These are phyloP conservation scores for Galaxias olidus DNA, from an alignment of 2,797 vertebrate species.

Conservation along the genomic window DNA sequence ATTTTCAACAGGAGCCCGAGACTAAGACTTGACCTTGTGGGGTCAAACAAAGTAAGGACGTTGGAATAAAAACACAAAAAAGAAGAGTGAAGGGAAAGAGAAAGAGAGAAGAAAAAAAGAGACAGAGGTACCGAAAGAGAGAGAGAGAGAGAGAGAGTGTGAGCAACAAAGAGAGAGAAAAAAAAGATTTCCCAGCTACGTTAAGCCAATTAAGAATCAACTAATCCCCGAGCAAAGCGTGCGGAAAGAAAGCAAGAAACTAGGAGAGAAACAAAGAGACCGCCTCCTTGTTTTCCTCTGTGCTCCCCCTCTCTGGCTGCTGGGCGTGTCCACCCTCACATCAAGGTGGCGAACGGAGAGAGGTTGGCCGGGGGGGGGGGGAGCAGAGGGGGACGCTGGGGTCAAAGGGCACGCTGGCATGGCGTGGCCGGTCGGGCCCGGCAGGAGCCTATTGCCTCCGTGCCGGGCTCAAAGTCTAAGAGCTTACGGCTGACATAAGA, in stretches of 20 bases:
- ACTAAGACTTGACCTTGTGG: constrained; percentile 54
- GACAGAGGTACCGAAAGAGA: constrained; percentile 35
- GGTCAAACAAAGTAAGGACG: constrained; percentile 42
- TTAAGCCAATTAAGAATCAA: constrained; percentile 67
- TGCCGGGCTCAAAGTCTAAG: background rate
- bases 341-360: constrained; percentile 31
- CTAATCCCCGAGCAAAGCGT: constrained; percentile 76
- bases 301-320: constrained; percentile 36
- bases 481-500: constrained; percentile 17
- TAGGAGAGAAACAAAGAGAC: constrained; percentile 29
- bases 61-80: constrained; percentile 1
- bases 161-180: constrained; percentile 50
- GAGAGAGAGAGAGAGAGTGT: constrained; percentile 37
- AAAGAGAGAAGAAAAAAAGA: constrained; percentile 10
- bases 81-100: constrained; percentile 32
- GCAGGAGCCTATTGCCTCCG: constrained; percentile 2
- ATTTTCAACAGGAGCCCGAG: too few species aligned
- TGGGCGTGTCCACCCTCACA: constrained; percentile 35
- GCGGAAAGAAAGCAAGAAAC: constrained; percentile 40
- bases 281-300: constrained; percentile 21
- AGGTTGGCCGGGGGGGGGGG: background rate
- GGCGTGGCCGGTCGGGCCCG: constrained; percentile 5
- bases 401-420: constrained; percentile 53
- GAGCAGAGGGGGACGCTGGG: constrained; percentile 27
- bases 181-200: constrained; percentile 69